Evolutionary conservation across 2,113 vertebrate species (phyloP), one percentile per base, ranked within the genome.

Genomic region (Paradisaea rubra): DNA sequence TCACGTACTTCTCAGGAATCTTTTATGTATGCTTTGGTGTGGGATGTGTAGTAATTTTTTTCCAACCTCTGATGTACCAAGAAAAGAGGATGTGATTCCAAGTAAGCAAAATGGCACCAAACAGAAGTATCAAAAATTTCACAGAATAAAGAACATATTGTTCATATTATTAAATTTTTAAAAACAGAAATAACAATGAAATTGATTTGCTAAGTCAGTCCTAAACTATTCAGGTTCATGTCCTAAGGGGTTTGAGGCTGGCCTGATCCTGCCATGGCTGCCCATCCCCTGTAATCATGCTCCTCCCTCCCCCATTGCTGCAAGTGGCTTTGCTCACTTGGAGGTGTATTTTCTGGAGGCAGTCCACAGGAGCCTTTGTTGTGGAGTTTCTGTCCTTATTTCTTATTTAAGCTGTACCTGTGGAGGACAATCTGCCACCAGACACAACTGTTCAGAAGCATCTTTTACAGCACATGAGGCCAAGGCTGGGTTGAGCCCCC

Each of bases 391-490:
- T 73, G 30, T 65, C 14, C 24, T 70, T 79, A 17, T 23, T 86
- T 59, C 37, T 61, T 64, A 28, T 59, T 79, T 71, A 53, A 84
- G 53, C 33, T 4, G 2, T 39, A 53, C 11, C 41, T 2, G 1
- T 0, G 0, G 37, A 54, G 56, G 27, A 50, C 41, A 72, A 18
- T 35, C 42, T 85, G 47, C 33, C 70, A 50, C 19, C 23, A 59
- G 42, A 7, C 1, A 0, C 15, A 61, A n/a, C 24, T 37, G 31
- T 57, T 74, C 56, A 56, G 61, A 73, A 87, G 30, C 16, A 39
- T 28, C 25, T 84, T 37, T 49, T 39, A n/a, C n/a, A 65, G 30
- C 0, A 1, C 0, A 2, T 17, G 11, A n/a, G 14, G 49, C 31
- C 52, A 78, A 84, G 28, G 42, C 37, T 41, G 59, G 24, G 16